These are phyloP conservation scores for Cavia aperea DNA, from an alignment of 2,113 vertebrate species.

Conservation along the genomic window DNA sequence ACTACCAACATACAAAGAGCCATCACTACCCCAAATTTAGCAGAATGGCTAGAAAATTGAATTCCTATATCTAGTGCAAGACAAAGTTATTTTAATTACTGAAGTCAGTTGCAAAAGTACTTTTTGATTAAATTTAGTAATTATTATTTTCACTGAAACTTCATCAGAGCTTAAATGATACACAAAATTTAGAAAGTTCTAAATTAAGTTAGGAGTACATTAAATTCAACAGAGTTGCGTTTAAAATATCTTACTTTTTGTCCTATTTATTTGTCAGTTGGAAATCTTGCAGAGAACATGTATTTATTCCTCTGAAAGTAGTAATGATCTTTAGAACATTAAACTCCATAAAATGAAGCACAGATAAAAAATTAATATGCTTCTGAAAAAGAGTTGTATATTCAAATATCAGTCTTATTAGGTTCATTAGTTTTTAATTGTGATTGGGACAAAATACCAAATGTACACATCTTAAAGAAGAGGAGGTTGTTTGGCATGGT, in stretches of 20 bases:
- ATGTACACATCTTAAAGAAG: neutral
- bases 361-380: neutral
- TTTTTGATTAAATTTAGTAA: neutral
- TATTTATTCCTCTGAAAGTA: neutral
- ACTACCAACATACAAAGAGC: neutral
- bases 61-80: neutral
- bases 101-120: neutral
- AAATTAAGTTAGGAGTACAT: neutral
- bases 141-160: neutral
- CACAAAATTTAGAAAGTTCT: neutral
- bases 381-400: neutral
- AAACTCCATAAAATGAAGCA: neutral
- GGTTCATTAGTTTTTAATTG: neutral
- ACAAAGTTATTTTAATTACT: neutral
- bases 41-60: neutral
- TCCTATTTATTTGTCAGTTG: neutral
- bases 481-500: neutral
- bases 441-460: neutral
- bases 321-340: neutral
- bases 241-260: neutral
- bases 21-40: neutral
- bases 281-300: neutral
- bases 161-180: neutral
- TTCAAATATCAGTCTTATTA: neutral
- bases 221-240: neutral